These are phyloP conservation scores for Brienomyrus brachyistius DNA, from an alignment of 2,113 vertebrate species.

Conservation along the genomic window DNA sequence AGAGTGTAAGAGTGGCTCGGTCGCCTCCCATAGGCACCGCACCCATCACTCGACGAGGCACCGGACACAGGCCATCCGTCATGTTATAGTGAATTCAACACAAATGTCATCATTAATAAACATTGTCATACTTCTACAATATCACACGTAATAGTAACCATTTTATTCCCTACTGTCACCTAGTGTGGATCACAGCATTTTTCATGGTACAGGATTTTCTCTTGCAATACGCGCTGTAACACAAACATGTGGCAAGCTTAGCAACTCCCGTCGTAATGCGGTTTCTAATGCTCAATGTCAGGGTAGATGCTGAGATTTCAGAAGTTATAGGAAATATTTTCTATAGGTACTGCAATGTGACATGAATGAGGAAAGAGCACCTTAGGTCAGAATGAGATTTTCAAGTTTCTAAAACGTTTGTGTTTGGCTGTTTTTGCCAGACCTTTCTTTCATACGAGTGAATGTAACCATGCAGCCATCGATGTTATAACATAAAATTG, in stretches of 20 bases:
- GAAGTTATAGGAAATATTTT: not conserved
- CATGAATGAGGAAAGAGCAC: constrained; percentile 10
- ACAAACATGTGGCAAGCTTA: not conserved
- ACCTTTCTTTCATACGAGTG: not conserved
- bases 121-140: not conserved
- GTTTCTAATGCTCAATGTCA: not conserved
- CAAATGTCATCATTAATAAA: constrained; percentile 10
- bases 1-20: not conserved
- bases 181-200: not conserved
- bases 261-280: not conserved
- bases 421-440: not conserved
- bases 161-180: not conserved
- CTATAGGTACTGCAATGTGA: not conserved
- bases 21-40: not conserved
- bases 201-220: not conserved
- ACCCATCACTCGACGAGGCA: not conserved
- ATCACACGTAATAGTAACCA: not conserved
- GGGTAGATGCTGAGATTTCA: not conserved
- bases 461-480: not conserved
- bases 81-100: constrained; percentile 13
- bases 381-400: constrained; percentile 21
- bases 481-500: not conserved
- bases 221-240: not conserved
- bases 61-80: not conserved
- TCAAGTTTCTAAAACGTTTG: not conserved